These are phyloP conservation scores for Coluber constrictor DNA, from an alignment of 2,797 vertebrate species.

Conservation along the genomic window DNA sequence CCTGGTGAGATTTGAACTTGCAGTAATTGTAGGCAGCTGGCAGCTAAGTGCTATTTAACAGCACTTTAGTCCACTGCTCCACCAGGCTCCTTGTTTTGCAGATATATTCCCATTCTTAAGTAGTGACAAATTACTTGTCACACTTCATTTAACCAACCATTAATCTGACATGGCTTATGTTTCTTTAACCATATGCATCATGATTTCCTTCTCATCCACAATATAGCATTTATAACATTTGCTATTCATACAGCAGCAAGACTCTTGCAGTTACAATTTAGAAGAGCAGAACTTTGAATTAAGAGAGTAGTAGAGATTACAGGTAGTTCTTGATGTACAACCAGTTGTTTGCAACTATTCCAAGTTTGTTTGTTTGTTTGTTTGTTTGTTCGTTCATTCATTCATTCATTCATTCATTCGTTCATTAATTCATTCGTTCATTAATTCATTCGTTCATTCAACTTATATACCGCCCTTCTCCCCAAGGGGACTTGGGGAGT, in stretches of 20 bases:
- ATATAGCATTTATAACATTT: conserved; percentile 39
- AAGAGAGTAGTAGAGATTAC: background rate
- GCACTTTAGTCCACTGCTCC: too few species aligned
- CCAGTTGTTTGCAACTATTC: background rate
- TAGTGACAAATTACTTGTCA: conserved; percentile 52
- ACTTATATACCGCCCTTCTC: too few species aligned
- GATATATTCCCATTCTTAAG: conserved; percentile 53
- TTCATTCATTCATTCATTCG: too few species aligned
- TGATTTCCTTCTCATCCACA: conserved; percentile 61
- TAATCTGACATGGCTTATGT: conserved; percentile 50
- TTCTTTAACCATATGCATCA: conserved; percentile 56
- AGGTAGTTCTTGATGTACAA: background rate
- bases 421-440: too few species aligned
- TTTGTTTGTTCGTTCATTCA: too few species aligned
- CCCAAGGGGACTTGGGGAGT: background rate
- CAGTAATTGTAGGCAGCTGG: too few species aligned
- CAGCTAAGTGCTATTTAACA: too few species aligned
- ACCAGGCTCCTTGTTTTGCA: background rate
- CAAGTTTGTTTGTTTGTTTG: too few species aligned
- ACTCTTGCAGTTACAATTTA: conserved; percentile 15
- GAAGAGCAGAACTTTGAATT: background rate
- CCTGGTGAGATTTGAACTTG: too few species aligned
- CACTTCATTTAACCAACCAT: conserved; percentile 55
- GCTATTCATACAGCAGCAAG: conserved; percentile 53
- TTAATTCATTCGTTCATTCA: too few species aligned